Percentiles rank a stretch among this genome's conserved stretches.
Conservation (phyloP, 2,797 vertebrate species). For the Galaxias olidus region DNA sequence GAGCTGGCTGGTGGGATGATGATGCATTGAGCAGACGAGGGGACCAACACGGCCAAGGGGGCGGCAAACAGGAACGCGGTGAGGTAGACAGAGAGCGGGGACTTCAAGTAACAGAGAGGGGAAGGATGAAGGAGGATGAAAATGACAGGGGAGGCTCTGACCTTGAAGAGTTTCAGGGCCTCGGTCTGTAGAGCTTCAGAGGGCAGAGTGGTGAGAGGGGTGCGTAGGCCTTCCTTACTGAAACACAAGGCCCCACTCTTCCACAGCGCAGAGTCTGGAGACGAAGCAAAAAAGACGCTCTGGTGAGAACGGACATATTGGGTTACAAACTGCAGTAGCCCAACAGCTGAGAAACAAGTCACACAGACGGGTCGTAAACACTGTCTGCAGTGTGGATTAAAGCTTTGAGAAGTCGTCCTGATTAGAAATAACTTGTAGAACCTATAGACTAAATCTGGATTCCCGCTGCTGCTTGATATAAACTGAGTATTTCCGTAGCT, state of each 20-base stretch:
- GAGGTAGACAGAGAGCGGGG: conserved; percentile 10
- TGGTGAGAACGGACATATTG: conserved; percentile 37
- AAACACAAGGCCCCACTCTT: conserved; percentile 87
- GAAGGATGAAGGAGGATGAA: neutral
- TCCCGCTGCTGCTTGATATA: conserved; percentile 7
- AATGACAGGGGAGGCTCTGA: conserved; percentile 50
- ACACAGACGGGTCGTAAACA: conserved; percentile 55
- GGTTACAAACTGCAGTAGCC: conserved; percentile 57
- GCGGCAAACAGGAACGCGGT: conserved; percentile 16
- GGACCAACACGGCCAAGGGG: neutral
- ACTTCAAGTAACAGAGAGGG: neutral
- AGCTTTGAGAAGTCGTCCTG: conserved; percentile 26
- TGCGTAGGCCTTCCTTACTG: conserved; percentile 85
- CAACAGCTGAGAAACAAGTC: conserved; percentile 55
- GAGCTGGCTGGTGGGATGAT: conserved; percentile 28
- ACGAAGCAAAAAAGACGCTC: conserved; percentile 25
- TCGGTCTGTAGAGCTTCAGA: conserved; percentile 90
- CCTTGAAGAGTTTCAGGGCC: conserved; percentile 95
- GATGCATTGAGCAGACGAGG: conserved; percentile 1
- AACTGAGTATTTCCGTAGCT: too few relatives aligned
- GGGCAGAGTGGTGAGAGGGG: conserved; percentile 81
- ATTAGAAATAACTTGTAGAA: conserved; percentile 49
- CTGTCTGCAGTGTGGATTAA: conserved; percentile 54
- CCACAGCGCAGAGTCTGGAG: conserved; percentile 86
- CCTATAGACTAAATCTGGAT: conserved; percentile 20